These are phyloP conservation scores for Ischnus inquisitorius DNA, from an alignment of 2,888 invertebrate species.

Conservation along the genomic window DNA sequence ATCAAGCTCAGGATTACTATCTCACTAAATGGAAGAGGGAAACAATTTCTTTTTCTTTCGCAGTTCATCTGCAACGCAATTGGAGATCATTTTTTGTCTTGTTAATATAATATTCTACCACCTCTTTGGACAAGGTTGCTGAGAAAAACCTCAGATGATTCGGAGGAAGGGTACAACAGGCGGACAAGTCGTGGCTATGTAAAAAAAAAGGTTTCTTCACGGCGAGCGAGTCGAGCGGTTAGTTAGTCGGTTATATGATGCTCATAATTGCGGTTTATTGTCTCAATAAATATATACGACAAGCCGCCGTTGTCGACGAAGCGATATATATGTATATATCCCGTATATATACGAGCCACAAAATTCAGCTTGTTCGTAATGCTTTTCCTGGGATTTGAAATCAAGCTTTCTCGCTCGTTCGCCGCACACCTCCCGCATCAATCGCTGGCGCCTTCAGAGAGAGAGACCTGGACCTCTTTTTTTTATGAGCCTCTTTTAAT, in stretches of 20 bases:
- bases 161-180: conserved; percentile 5
- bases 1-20: not conserved
- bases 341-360: conserved; percentile 1
- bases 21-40: too few relatives aligned
- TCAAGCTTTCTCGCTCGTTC: conserved; percentile 73
- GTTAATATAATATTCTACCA: not conserved
- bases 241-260: conserved; percentile 80
- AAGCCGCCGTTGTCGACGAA: conserved; percentile 68
- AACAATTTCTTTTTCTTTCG: not conserved
- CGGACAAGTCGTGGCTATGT: conserved; percentile 14
- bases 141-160: not conserved
- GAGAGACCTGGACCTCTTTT: conserved; percentile 30
- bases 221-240: conserved; percentile 72
- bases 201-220: conserved; percentile 25
- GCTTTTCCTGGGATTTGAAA: conserved; percentile 81
- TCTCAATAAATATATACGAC: conserved; percentile 83
- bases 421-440: conserved; percentile 28
- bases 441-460: conserved; percentile 23
- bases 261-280: conserved; percentile 84
- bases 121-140: not conserved
- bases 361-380: conserved; percentile 4
- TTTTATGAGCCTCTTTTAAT: conserved; percentile 76
- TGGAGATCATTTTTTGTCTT: not conserved
- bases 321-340: conserved; percentile 24
- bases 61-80: not conserved